A percentile compares a stretch with the other conserved stretches of the same genome.
Evolutionary conservation across 2,113 vertebrate genomes (phyloP).

Genomic region (Hystrix brachyura): DNA sequence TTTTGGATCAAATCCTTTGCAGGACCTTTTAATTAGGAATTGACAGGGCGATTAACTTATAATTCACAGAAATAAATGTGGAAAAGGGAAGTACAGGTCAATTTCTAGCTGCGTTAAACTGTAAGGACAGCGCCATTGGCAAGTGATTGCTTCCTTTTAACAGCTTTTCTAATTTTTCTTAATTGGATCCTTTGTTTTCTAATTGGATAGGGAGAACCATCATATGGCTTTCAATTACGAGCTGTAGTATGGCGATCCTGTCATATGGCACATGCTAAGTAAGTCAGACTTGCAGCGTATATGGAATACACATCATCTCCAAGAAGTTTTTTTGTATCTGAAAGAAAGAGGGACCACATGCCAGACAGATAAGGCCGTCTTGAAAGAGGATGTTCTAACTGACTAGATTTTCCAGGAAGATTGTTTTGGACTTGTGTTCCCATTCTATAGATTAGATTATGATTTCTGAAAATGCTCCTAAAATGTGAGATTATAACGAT

Average conservation of each 20-base stretch:
- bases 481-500: background rate
- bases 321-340: conserved; percentile 20
- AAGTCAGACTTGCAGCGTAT: conserved; percentile 31
- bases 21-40: conserved; percentile 82
- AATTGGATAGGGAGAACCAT: conserved; percentile 78
- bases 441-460: background rate
- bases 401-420: background rate
- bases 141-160: conserved; percentile 81
- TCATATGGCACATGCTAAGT: conserved; percentile 68
- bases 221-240: conserved; percentile 82
- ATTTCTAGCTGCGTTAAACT: conserved; percentile 79
- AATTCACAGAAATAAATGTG: conserved; percentile 82
- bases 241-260: conserved; percentile 71
- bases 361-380: background rate
- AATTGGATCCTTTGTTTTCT: conserved; percentile 85
- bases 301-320: background rate
- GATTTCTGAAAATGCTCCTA: conserved; percentile 4
- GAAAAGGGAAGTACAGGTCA: conserved; percentile 81
- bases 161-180: conserved; percentile 83
- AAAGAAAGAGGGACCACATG: background rate
- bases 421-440: background rate
- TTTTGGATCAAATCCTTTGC: conserved; percentile 80
- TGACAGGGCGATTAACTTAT: conserved; percentile 83
- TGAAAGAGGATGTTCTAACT: background rate
- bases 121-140: conserved; percentile 75